A percentile compares a stretch with the other conserved stretches of the same genome.
Conservation (phyloP, 2,888 invertebrate genomes). For the Apocheima hispidaria region DNA sequence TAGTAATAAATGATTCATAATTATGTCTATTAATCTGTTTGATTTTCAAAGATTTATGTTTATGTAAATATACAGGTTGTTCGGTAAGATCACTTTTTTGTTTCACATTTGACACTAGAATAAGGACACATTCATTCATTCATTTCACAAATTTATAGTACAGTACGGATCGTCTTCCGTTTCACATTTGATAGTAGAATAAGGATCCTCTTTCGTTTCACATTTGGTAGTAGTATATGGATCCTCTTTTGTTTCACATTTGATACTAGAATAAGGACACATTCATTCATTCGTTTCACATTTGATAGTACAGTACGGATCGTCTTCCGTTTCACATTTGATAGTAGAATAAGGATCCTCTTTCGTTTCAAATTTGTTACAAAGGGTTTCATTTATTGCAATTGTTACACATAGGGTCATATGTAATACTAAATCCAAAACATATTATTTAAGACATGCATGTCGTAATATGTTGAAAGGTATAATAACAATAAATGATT, state of each 20-base stretch:
- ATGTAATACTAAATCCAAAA: too few species aligned
- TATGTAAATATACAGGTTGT: too few species aligned
- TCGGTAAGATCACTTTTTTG: not conserved
- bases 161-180: not conserved
- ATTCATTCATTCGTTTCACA: not conserved
- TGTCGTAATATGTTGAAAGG: too few species aligned
- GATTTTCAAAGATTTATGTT: too few species aligned
- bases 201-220: not conserved
- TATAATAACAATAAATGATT: too few species aligned
- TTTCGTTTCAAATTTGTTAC: not conserved
- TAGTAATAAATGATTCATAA: slow-evolving; percentile 1
- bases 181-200: too few species aligned
- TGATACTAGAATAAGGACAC: not conserved
- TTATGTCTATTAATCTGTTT: too few species aligned
- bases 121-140: not conserved
- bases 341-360: not conserved
- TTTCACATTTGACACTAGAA: not conserved
- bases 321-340: not conserved
- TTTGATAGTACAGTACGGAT: too few species aligned
- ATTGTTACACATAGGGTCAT: too few species aligned
- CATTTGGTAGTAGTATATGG: not conserved
- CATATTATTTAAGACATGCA: too few species aligned
- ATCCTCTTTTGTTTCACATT: not conserved
- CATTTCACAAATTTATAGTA: too few species aligned
- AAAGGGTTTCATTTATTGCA: too few species aligned